phyloP scores from a whole-genome alignment of 2,797 vertebrate genomes.

The Okamejei kenojei region DNA sequence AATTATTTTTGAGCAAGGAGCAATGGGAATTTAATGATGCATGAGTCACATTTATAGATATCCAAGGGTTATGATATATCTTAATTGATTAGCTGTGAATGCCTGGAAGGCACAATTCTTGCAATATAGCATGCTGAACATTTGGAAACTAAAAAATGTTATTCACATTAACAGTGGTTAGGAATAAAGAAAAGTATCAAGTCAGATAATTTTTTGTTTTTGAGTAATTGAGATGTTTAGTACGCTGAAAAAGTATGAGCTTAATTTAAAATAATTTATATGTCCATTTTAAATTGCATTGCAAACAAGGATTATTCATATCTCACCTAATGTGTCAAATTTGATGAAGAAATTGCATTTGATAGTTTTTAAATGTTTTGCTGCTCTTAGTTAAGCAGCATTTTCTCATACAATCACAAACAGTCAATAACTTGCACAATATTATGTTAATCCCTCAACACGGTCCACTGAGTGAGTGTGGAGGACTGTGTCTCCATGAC shows the following conservation, averaged over 20 bases:
- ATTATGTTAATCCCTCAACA: background rate
- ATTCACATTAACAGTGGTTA: too few species aligned
- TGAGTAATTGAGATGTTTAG: background rate
- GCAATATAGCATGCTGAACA: background rate
- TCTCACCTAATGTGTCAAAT: background rate
- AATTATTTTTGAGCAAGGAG: slow-evolving; percentile 9
- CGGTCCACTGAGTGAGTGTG: background rate
- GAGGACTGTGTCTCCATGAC: too few species aligned
- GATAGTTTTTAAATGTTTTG: background rate
- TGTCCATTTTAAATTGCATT: background rate
- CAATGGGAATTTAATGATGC: background rate
- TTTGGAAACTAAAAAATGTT: background rate
- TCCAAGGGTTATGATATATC: background rate
- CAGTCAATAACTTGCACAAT: background rate
- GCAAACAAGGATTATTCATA: background rate
- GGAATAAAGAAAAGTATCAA: background rate
- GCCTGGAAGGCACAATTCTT: background rate
- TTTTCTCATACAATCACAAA: background rate
- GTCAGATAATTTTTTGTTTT: background rate
- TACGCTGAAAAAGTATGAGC: background rate
- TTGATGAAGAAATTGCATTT: background rate
- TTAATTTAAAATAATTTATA: background rate
- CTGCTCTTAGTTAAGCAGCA: background rate
- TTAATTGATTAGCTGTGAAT: slow-evolving; percentile 9
- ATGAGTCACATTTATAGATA: background rate